Percentiles rank a stretch among this genome's conserved stretches.
Conservation (phyloP, 2,113 vertebrate genomes). For the Pseudois nayaur region DNA sequence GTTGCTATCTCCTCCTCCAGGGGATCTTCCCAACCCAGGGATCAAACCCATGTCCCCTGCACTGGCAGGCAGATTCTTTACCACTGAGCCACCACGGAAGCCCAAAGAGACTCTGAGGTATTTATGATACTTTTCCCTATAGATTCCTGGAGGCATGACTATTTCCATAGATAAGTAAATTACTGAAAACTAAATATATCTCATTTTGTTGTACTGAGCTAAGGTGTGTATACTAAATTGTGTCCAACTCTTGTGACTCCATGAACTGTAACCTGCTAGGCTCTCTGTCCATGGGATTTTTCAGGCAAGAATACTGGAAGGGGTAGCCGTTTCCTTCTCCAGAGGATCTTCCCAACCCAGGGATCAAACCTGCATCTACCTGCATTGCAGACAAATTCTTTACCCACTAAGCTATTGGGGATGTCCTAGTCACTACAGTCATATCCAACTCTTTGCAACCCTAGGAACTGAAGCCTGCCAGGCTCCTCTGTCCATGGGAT, state of each 20-base stretch:
- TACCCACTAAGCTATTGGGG: background rate
- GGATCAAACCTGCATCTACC: background rate
- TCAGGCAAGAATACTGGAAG: background rate
- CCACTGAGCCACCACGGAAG: background rate
- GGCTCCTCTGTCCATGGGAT: background rate
- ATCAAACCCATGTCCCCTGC: background rate
- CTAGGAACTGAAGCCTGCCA: background rate
- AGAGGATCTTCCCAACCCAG: background rate
- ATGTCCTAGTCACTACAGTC: background rate
- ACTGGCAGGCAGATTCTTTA: background rate
- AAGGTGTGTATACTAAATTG: background rate
- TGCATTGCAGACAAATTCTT: background rate
- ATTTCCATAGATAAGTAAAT: constrained; percentile 21
- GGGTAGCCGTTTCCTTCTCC: background rate
- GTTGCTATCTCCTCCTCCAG: background rate
- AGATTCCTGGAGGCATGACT: background rate
- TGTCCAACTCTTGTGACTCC: background rate
- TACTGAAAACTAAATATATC: background rate
- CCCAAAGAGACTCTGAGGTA: background rate
- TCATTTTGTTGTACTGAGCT: background rate
- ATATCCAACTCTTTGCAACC: background rate
- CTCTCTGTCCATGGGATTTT: background rate
- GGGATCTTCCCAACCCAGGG: background rate
- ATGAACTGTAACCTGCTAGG: background rate
- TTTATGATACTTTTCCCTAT: background rate